Evolutionary conservation across 2,888 invertebrate species (phyloP), one percentile per base, ranked within the genome.

Genomic region (Nezara viridula): DNA sequence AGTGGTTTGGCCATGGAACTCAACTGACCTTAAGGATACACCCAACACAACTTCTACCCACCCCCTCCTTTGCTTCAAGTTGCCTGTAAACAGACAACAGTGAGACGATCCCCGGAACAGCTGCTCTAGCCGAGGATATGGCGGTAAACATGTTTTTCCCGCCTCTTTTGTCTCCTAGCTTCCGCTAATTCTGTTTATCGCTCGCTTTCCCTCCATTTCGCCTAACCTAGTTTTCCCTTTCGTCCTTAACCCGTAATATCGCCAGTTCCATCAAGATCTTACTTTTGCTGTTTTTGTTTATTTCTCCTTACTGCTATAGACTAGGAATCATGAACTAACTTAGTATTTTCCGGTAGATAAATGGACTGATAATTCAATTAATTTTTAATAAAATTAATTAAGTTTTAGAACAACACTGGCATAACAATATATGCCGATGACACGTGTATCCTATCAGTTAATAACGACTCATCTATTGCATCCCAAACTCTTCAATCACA

Each of bases 141-240:
- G 81, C 81, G n/a, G 88, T 88, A 88, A 88, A 88, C 88, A 88
- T 88, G 88, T 88, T 88, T 88, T 60, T 49, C 66, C 88, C 88
- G 60, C 66, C 66, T 66, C 88, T 73, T 88, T 88, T 88, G 88
- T 88, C 88, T 88, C n/a, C 88, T 44, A 37, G 32, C 60, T 81
- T 47, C 81, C 81, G 81, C 81, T 81, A 81, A 81, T 81, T 81
- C 81, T 81, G 44, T 81, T 81, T 81, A 81, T 81, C 81, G 40
- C 44, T 44, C 24, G n/a, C 81, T 47, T n/a, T 81, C 81, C 81
- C 27, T 24, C 44, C 81, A 44, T 81, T 81, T 81, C 44, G 4
- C 44, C 81, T 47, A 81, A 81, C 81, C 81, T 47, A 81, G 81
- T 81, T 81, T 81, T 5, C 21, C 27, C 44, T n/a, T 81, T 73